These are phyloP conservation scores for Brachypodius melanocephalos DNA, from an alignment of 2,113 vertebrate genomes.

Conservation along the genomic window DNA sequence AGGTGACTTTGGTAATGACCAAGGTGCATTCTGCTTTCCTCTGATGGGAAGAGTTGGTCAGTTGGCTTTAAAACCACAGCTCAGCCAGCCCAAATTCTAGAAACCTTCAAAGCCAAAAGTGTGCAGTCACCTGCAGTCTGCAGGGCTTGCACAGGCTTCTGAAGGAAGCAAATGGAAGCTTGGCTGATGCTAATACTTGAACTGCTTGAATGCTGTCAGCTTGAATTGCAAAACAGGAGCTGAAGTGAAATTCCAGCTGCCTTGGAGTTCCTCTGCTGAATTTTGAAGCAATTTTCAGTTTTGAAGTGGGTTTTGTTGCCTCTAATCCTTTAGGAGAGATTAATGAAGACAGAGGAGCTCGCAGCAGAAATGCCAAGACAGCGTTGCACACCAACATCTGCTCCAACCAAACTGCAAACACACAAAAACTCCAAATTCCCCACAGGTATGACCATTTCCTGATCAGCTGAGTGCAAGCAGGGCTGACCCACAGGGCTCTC, in stretches of 20 bases:
- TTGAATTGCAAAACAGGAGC: constrained; percentile 1
- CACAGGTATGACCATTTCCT: background rate
- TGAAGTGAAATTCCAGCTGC: constrained; percentile 39
- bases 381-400: background rate
- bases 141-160: background rate
- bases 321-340: background rate
- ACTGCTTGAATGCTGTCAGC: background rate
- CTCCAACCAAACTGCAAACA: background rate
- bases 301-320: background rate
- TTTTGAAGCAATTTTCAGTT: constrained; percentile 7
- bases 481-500: background rate
- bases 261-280: constrained; percentile 18
- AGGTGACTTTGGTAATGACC: background rate
- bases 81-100: background rate
- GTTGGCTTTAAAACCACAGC: background rate
- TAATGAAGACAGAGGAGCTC: background rate
- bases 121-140: background rate
- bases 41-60: background rate
- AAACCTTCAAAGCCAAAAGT: background rate
- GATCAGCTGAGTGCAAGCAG: background rate
- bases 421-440: background rate
- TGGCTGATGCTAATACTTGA: background rate
- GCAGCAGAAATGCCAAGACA: background rate
- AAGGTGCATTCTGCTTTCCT: background rate
- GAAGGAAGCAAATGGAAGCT: background rate